These are phyloP conservation scores for Eptatretus burgeri DNA, from an alignment of 2,113 vertebrate genomes.

Conservation along the genomic window DNA sequence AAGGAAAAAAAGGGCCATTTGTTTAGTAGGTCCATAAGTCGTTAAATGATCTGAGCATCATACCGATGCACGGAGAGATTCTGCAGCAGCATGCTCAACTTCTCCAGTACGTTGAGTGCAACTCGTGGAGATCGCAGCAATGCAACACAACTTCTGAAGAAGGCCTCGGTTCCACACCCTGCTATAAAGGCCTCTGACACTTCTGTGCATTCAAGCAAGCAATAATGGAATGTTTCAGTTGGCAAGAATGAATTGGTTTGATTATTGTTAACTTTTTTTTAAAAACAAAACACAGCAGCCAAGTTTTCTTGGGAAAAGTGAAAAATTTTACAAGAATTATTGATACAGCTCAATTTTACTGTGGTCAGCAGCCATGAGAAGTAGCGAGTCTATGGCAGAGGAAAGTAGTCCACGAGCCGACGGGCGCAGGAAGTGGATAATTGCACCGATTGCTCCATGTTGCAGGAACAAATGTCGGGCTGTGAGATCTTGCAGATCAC, in stretches of 20 bases:
- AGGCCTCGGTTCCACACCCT: slow-evolving; percentile 34
- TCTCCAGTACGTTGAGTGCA: slow-evolving; percentile 31
- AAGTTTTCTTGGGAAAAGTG: not conserved
- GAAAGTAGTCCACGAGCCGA: not conserved
- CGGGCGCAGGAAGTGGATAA: not conserved
- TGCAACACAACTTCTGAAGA: slow-evolving; percentile 30
- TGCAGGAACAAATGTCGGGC: not conserved
- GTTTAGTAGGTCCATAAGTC: too few species aligned
- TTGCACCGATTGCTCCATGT: not conserved
- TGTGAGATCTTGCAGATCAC: not conserved
- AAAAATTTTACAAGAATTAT: too few species aligned
- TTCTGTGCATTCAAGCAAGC: slow-evolving; percentile 11
- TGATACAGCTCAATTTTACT: too few species aligned
- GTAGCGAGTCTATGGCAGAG: not conserved
- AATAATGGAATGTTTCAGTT: not conserved
- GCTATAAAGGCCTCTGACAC: slow-evolving; percentile 31
- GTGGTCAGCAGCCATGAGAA: not conserved
- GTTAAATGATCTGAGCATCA: slow-evolving; percentile 12
- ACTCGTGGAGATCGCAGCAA: slow-evolving; percentile 32
- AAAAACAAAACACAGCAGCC: not conserved
- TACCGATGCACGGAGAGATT: slow-evolving; percentile 63
- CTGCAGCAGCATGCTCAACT: slow-evolving; percentile 47
- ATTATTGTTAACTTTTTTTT: not conserved
- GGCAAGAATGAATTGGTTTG: too few species aligned
- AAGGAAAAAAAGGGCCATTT: too few species aligned